Evolutionary conservation across 1,140 invertebrate species (phyloP).

Genomic region (Solenopsis fugax): DNA sequence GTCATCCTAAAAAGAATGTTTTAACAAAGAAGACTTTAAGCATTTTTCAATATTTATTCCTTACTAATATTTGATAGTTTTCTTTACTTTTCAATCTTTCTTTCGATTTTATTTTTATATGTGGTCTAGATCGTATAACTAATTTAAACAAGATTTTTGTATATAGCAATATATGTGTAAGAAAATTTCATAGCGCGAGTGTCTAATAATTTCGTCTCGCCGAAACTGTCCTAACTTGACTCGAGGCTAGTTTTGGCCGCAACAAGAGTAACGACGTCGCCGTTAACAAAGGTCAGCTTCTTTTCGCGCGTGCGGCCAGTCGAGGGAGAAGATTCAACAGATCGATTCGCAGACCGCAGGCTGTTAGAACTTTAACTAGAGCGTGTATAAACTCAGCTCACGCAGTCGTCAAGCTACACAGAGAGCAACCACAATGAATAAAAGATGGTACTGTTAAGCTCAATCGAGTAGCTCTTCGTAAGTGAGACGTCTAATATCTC

Average conservation of each 20-base stretch:
- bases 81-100: slow-evolving; percentile 8
- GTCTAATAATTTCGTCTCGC: slow-evolving; percentile 63
- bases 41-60: not conserved
- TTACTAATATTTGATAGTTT: not conserved
- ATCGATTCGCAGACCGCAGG: slow-evolving; percentile 80
- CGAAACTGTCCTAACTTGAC: slow-evolving; percentile 23
- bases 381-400: slow-evolving; percentile 81
- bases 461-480: slow-evolving; percentile 74
- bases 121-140: not conserved
- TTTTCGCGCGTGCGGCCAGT: slow-evolving; percentile 54
- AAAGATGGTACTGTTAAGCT: slow-evolving; percentile 81
- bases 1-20: not conserved
- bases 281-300: slow-evolving; percentile 74
- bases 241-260: not conserved
- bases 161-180: not conserved
- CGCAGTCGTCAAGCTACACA: slow-evolving; percentile 81
- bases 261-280: slow-evolving; percentile 66
- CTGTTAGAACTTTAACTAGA: slow-evolving; percentile 82
- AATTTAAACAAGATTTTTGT: not conserved
- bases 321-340: slow-evolving; percentile 74
- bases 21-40: slow-evolving; percentile 11
- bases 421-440: slow-evolving; percentile 80
- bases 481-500: slow-evolving; percentile 64
- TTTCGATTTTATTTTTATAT: not conserved
- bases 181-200: slow-evolving; percentile 35